Conservation (phyloP, 2,797 vertebrate species). For the Gouania willdenowi region DNA sequence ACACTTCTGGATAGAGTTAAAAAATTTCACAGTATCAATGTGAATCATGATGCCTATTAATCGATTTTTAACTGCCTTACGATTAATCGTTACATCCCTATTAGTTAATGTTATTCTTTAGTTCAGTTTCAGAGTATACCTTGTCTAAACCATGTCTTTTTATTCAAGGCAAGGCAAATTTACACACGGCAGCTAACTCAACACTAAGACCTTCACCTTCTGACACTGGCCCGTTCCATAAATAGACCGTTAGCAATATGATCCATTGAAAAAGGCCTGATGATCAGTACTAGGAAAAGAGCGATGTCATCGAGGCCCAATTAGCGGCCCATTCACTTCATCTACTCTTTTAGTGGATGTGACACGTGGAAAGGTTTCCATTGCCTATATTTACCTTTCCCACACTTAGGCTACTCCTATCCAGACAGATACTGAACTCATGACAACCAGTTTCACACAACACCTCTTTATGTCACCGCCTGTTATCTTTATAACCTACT, state of each 20-base stretch:
- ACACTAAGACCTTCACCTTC: conserved; percentile 12
- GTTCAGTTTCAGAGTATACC: too few species aligned
- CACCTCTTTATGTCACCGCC: conserved; percentile 8
- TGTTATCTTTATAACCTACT: conserved; percentile 46
- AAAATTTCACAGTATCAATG: too few species aligned
- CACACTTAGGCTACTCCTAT: too few species aligned
- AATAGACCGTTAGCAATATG: conserved; percentile 52
- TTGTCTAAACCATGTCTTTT: too few species aligned
- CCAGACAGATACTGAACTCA: conserved; percentile 17
- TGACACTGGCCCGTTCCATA: conserved; percentile 30
- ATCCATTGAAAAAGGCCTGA: conserved; percentile 17
- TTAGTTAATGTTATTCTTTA: too few species aligned
- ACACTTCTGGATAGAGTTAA: too few species aligned
- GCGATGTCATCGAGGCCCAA: conserved; percentile 9
- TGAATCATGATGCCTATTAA: too few species aligned
- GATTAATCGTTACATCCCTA: too few species aligned
- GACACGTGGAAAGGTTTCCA: background rate
- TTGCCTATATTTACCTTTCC: background rate
- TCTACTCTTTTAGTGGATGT: background rate
- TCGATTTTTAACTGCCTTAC: too few species aligned
- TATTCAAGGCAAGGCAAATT: too few species aligned
- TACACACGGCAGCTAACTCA: too few species aligned
- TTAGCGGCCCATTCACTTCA: conserved; percentile 6
- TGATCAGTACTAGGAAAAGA: conserved; percentile 15
- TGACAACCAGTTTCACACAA: conserved; percentile 19